These are phyloP conservation scores for Orchesellides sinensis DNA, from an alignment of 2,888 invertebrate genomes.

Conservation along the genomic window DNA sequence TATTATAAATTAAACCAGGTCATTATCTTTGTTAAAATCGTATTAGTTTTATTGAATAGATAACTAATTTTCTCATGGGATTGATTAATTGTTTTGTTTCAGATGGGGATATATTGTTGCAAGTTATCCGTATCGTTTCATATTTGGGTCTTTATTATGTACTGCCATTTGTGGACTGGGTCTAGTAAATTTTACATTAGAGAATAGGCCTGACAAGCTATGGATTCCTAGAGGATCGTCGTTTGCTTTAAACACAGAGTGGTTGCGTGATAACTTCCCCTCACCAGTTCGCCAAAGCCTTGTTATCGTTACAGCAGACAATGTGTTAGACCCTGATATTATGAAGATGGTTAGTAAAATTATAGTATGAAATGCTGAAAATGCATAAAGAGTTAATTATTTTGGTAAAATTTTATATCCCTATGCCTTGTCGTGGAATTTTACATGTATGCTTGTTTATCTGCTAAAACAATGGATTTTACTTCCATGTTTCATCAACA, in stretches of 20 bases:
- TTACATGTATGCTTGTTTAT: neutral
- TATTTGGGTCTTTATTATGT: slow-evolving; percentile 80
- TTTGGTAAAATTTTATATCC: no score
- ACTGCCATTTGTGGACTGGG: slow-evolving; percentile 82
- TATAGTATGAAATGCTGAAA: no score
- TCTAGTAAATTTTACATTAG: slow-evolving; percentile 83
- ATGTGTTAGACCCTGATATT: slow-evolving; percentile 83
- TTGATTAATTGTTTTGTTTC: slow-evolving; percentile 37
- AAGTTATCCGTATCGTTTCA: slow-evolving; percentile 81
- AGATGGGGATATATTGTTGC: slow-evolving; percentile 83
- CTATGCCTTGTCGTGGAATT: neutral
- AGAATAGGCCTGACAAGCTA: slow-evolving; percentile 85
- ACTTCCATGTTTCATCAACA: neutral
- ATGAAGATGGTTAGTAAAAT: slow-evolving; percentile 78
- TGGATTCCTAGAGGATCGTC: slow-evolving; percentile 87
- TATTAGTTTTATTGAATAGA: neutral
- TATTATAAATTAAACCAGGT: no score
- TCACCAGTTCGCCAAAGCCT: slow-evolving; percentile 82
- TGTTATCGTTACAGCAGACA: slow-evolving; percentile 82
- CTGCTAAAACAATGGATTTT: neutral
- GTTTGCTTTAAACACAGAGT: slow-evolving; percentile 84
- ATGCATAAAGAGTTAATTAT: neutral
- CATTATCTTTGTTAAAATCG: no score
- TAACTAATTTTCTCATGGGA: neutral
- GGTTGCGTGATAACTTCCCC: slow-evolving; percentile 84